These are phyloP conservation scores for Disparrhopalites patrizii DNA, from an alignment of 2,888 invertebrate species.

Conservation along the genomic window DNA sequence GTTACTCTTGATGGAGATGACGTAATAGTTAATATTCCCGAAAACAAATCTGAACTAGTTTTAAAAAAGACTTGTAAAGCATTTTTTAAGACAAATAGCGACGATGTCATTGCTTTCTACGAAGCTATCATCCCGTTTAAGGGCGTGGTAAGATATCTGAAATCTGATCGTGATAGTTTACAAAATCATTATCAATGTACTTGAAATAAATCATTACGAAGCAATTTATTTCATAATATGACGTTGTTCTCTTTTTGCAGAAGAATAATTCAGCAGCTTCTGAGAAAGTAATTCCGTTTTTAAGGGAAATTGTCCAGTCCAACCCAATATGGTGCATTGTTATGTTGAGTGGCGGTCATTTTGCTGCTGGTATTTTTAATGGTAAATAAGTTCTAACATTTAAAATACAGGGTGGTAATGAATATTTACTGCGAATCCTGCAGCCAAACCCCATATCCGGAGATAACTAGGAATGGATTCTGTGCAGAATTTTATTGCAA, in stretches of 20 bases:
- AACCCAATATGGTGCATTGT: constrained; percentile 65
- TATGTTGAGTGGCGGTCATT: constrained; percentile 81
- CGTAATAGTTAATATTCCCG: not conserved
- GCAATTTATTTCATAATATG: not conserved
- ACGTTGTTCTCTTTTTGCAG: not conserved
- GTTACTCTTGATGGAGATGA: constrained; percentile 5
- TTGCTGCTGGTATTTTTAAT: constrained; percentile 68
- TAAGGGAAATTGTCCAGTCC: not conserved
- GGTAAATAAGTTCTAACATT: no score
- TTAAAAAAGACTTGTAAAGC: constrained; percentile 59
- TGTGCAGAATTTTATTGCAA: no score
- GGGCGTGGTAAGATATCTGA: constrained; percentile 50
- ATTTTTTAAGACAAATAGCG: constrained; percentile 65
- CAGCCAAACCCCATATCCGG: no score
- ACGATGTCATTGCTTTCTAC: constrained; percentile 69
- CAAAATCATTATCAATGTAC: no score
- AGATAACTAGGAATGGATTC: no score
- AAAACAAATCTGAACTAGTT: constrained; percentile 4
- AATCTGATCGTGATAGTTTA: no score
- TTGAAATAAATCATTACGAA: no score
- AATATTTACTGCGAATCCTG: no score
- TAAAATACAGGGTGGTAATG: no score
- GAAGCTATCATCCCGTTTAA: constrained; percentile 68
- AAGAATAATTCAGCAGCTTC: constrained; percentile 39
- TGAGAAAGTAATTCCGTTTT: constrained; percentile 37